Percentiles rank a stretch among this genome's conserved stretches.
phyloP scores from a whole-genome alignment of 2,888 invertebrate species.

The Zonitis immaculata region DNA sequence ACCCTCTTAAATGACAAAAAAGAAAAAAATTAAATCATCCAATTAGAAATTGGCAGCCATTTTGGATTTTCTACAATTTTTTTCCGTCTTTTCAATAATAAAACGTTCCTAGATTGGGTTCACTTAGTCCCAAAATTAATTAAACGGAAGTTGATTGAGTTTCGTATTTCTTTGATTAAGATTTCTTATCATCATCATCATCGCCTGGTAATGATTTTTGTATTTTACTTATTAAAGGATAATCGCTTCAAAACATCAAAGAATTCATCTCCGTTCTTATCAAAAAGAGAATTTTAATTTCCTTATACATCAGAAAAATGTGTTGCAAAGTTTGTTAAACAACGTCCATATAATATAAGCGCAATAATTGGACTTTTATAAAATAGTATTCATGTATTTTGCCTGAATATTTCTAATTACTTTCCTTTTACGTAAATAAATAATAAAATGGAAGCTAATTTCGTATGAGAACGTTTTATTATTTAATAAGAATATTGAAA shows the following conservation, averaged over 20 bases:
- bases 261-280: conserved; percentile 5
- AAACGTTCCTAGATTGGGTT: neutral
- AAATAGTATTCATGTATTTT: too few relatives aligned
- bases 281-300: conserved; percentile 19
- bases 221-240: conserved; percentile 20
- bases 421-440: too few relatives aligned
- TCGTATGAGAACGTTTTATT: too few relatives aligned
- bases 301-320: conserved; percentile 16
- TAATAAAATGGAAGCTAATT: too few relatives aligned
- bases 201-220: conserved; percentile 15
- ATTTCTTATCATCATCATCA: too few relatives aligned
- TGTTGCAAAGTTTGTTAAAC: conserved; percentile 20
- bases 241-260: conserved; percentile 20
- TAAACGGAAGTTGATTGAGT: conserved; percentile 17
- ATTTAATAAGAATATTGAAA: too few relatives aligned
- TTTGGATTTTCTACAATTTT: neutral
- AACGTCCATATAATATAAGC: conserved; percentile 2
- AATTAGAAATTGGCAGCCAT: neutral
- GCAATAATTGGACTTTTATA: conserved; percentile 19
- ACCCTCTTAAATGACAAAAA: neutral
- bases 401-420: too few relatives aligned
- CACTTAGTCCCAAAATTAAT: conserved; percentile 10
- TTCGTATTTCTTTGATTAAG: conserved; percentile 6
- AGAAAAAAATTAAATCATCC: neutral
- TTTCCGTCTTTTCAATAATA: neutral